Evolutionary conservation across 1,140 invertebrate species (phyloP), one percentile per base, ranked within the genome.

Genomic region (Mycetomoellerius zeteki): DNA sequence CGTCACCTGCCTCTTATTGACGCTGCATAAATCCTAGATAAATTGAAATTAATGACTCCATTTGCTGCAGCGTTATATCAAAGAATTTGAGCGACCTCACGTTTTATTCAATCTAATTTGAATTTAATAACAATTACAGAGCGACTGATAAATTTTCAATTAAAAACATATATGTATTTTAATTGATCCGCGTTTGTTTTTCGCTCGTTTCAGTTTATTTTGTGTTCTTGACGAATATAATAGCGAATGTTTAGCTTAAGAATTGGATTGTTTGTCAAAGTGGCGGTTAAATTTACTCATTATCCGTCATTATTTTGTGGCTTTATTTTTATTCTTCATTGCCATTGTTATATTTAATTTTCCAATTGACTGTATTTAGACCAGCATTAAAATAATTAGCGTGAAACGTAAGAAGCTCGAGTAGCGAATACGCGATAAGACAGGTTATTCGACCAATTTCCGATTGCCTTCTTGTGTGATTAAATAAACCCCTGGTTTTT

Each of bases 1-100:
- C 47, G 58, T 84, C 80, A 84, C 80, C 80, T 84, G 80, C 69
- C 62, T 24, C 54, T 73, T 60, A 56, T 75, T 84, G 69, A 50
- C 67, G 30, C 54, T 75, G 27, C 30, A 14, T 33, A 71, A 81
- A 71, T 50, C 21, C 37, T 54, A 73, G 30, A 65, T 67, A 81
- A 73, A 37, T 47, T 75, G 19, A 43, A 75, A 27, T 75, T 84
- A 75, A 75, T 62, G 54, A 60, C 21, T 60, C 54, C 14, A 14
- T 62, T 84, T 24, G 33, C 8, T 33, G 19, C 37, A 60, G 0
- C 3, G 6, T 24, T 14, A 14, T 80, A 69, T 10, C 27, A 58
- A 47, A 52, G 14, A 50, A 69, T 69, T 43, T 24, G 2, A 56
- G 14, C 21, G n/a, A 73, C 21, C 21, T 43, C 7, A 19, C n/a